Conservation (phyloP, 2,797 vertebrate species). For the Vultur gryphus region DNA sequence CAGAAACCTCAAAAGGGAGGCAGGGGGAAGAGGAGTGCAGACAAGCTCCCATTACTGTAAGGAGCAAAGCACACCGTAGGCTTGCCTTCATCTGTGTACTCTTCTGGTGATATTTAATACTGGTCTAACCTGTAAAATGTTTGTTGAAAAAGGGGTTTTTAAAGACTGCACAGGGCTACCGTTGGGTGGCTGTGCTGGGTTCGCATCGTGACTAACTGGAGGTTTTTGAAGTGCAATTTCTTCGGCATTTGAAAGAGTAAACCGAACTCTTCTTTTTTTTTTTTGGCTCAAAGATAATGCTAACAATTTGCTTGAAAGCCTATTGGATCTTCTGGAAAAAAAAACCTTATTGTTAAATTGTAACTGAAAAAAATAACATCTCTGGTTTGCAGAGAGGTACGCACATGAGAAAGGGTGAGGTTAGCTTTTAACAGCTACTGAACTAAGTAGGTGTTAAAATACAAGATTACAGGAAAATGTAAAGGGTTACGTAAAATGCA, state of each 20-base stretch:
- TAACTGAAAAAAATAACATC: background rate
- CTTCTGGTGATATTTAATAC: background rate
- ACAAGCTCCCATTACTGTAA: background rate
- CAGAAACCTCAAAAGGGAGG: background rate
- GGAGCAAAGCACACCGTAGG: background rate
- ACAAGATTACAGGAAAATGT: background rate
- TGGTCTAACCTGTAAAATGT: background rate
- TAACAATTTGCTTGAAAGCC: background rate
- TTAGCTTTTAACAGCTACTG: background rate
- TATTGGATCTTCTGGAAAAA: background rate
- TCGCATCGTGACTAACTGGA: background rate
- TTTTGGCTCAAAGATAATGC: background rate
- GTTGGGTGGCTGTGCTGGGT: background rate
- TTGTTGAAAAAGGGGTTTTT: background rate
- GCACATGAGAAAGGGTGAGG: background rate
- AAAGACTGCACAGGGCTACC: background rate
- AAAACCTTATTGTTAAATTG: background rate
- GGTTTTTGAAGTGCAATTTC: background rate
- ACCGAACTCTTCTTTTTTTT: too few relatives aligned
- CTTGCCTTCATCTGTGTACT: background rate
- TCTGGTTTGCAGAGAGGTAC: background rate
- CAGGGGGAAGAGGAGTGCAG: background rate
- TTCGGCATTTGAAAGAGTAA: background rate
- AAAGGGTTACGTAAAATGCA: background rate
- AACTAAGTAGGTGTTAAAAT: background rate